Conservation (phyloP, 2,797 vertebrate species). For the Yasuhikotakia modesta region DNA sequence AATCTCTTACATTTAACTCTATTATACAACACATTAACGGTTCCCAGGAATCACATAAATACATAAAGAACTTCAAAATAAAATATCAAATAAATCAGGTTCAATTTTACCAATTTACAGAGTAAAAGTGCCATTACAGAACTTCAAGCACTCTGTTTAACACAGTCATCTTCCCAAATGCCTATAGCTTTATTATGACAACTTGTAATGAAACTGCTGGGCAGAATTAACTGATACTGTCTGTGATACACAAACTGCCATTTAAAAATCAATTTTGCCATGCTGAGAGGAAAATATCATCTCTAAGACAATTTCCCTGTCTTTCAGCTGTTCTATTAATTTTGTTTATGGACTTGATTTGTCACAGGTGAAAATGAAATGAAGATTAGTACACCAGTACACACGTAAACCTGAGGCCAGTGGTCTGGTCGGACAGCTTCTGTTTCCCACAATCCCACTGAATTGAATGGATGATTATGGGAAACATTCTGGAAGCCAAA, state of each 20-base stretch:
- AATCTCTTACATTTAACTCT: too few relatives aligned
- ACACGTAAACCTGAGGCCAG: conserved; percentile 19
- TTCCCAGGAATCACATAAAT: too few relatives aligned
- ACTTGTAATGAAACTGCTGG: too few relatives aligned
- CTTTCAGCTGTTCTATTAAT: neutral
- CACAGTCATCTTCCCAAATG: too few relatives aligned
- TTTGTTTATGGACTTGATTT: neutral
- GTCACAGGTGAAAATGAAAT: neutral
- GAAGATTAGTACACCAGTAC: conserved; percentile 49
- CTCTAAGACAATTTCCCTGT: neutral
- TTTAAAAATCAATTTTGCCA: neutral
- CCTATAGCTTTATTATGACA: too few relatives aligned
- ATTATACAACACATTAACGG: too few relatives aligned
- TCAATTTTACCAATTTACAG: too few relatives aligned
- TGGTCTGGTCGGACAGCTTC: conserved; percentile 47
- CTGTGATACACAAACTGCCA: neutral
- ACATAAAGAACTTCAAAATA: too few relatives aligned
- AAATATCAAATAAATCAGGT: too few relatives aligned
- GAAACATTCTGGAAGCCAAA: conserved; percentile 61
- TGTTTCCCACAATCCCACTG: conserved; percentile 46
- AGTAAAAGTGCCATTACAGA: too few relatives aligned
- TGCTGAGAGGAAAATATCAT: neutral
- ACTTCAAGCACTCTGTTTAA: too few relatives aligned
- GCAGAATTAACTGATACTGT: neutral
- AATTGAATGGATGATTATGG: conserved; percentile 69